Base-by-base conservation (phyloP, 2,888 invertebrate genomes). In the Lasius platythorax region DNA sequence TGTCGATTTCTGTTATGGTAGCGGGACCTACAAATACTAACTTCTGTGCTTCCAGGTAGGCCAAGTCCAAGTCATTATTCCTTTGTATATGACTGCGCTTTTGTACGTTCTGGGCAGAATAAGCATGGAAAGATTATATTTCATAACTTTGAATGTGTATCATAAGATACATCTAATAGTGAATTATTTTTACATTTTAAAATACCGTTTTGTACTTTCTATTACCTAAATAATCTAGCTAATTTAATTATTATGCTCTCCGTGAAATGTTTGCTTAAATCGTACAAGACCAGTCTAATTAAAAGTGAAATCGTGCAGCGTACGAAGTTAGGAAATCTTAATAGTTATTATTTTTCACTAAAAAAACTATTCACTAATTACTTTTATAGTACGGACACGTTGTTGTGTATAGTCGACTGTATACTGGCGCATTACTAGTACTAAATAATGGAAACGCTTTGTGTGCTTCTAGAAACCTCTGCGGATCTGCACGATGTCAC, bases 41-140 rank as follows among this genome's bases (percentile, higher is more conserved):
- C 95, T 95, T 94, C 95, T 95, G 95, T 95, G 95, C 95, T 95
- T 95, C 92, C 94, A 95, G 95, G 95, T 95, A 95, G 95, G 95
- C 94, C 94, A 95, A 95, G 93, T 94, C 95, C 93, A 91, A 94
- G 93, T 95, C 95, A 94, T 95, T 95, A 94, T 95, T 94, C 93
- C 93, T 92, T 89, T 84, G 87, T 86, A 90, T 61, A 23, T 83
- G 82, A 84, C 83, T 72, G 50, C 70, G 33, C 66, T 76, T 75
- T 73, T 88, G 64, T 83, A 90, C 88, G 90, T 37, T 88, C 83
- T 75, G 78, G 33, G 82, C 78, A 84, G 75, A 76, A 33, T 6
- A 15, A 37, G 1, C 43, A n/a, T 1, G n/a, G 9, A 5, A 3
- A 53, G 11, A 58, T 56, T 28, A 40, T 33, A 28, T 9, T 33